Evolutionary conservation across 2,888 invertebrate genomes (phyloP), one percentile per base, ranked within the genome.

Genomic region (Ophraella communa): DNA sequence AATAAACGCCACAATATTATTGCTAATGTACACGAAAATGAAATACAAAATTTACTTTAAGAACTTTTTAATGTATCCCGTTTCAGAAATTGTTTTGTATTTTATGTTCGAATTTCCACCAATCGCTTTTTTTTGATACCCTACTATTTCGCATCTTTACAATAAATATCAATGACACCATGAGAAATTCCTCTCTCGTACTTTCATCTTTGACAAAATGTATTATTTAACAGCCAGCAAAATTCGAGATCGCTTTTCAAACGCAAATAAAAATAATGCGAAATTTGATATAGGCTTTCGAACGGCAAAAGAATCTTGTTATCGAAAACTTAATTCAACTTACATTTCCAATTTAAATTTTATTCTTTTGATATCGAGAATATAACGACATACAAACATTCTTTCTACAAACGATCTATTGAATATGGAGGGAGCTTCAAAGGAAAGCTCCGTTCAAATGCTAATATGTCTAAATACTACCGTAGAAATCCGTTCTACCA

Each of bases 281-380:
- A 20, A 51, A 59, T 24, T 59, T 59, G 51, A 59, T 59, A 51
- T 42, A 33, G 51, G 27, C 59, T 17, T 49, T 59, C 35, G 42
- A 58, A 49, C 27, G 39, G 18, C 24, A 59, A 21, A 51, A 27
- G 20, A 51, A 21, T 59, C 59, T 17, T 44, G 42, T 59, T 51
- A 52, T 51, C n/a, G 20, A 51, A 67, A 67, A 64, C 61, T 60
- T 62, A 54, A 67, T 67, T 64, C 57, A 54, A 62, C 64, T 61
- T 64, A 66, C 61, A 67, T 69, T 67, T 69, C 65, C 59, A 69
- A 67, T 69, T 69, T 65, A 69, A 67, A 69, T 67, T 66, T 54
- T 47, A 67, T 65, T 69, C 69, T 65, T 69, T 69, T 69, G 69
- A 65, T 67, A 65, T 67, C 44, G 45, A 42, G 39, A 64, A 64